Conservation (phyloP, 92 coral and sea anemone genomes). For the Paragorgia papillata region DNA sequence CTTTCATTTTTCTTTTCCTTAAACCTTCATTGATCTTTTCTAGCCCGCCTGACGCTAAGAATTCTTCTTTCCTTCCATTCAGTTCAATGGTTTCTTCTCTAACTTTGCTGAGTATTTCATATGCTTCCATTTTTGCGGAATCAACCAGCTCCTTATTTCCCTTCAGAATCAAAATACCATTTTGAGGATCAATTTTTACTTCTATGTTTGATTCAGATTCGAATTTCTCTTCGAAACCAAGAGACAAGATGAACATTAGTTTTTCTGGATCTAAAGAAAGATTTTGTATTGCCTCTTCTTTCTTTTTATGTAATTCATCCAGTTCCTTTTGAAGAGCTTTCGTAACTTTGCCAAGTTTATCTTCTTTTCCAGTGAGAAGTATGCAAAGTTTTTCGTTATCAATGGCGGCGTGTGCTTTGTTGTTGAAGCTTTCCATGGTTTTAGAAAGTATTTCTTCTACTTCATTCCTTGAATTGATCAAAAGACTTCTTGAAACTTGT, state of each 20-base stretch:
- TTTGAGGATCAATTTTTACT: neutral
- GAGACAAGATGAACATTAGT: neutral
- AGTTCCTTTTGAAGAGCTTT: neutral
- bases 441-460: neutral
- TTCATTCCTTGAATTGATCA: neutral
- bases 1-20: slow-evolving; percentile 1
- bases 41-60: neutral
- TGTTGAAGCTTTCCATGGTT: neutral
- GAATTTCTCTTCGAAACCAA: neutral
- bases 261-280: neutral
- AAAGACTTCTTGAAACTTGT: neutral
- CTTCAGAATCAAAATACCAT: neutral
- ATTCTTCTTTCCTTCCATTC: neutral
- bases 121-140: neutral
- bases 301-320: neutral
- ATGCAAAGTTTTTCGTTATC: neutral
- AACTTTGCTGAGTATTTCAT: neutral
- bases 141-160: neutral
- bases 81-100: slow-evolving; percentile 10
- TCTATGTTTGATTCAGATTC: neutral
- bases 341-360: neutral
- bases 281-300: neutral
- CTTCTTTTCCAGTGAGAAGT: neutral
- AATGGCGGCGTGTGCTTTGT: neutral
- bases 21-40: slow-evolving; percentile 1